Conservation (phyloP, 2,888 invertebrate genomes). For the Zelleria hepariella region DNA sequence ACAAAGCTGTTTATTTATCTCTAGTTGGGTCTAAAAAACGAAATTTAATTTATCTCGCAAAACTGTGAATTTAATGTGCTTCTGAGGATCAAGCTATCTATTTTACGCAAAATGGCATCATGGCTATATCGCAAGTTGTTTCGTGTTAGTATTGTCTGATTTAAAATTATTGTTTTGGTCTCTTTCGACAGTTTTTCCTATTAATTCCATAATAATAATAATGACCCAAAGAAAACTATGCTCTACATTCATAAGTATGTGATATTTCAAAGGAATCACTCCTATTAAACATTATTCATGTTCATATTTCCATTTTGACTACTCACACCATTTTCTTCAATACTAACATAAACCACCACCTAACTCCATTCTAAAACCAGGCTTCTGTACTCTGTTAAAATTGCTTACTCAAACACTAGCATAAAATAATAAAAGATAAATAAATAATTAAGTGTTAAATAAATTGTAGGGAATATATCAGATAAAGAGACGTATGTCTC, state of each 20-base stretch:
- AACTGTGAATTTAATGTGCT: too few relatives aligned
- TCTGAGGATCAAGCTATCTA: not conserved
- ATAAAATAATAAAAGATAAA: conserved; percentile 1
- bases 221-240: too few relatives aligned
- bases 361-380: not conserved
- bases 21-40: too few relatives aligned
- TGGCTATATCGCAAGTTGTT: not conserved
- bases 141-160: not conserved
- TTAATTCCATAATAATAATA: too few relatives aligned
- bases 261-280: too few relatives aligned
- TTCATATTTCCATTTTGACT: not conserved
- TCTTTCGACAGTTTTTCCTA: too few relatives aligned
- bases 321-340: not conserved
- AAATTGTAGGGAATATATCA: conserved; percentile 78
- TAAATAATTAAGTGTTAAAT: conserved; percentile 20
- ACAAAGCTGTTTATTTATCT: not conserved
- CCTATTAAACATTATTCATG: too few relatives aligned
- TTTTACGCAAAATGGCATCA: not conserved
- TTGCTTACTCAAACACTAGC: not conserved
- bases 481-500: conserved; percentile 77
- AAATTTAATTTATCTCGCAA: too few relatives aligned
- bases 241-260: too few relatives aligned
- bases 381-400: not conserved
- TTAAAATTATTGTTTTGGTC: not conserved
- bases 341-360: too few relatives aligned